Base-by-base conservation (phyloP, 2,797 vertebrate genomes). In the Salmo trutta region DNA sequence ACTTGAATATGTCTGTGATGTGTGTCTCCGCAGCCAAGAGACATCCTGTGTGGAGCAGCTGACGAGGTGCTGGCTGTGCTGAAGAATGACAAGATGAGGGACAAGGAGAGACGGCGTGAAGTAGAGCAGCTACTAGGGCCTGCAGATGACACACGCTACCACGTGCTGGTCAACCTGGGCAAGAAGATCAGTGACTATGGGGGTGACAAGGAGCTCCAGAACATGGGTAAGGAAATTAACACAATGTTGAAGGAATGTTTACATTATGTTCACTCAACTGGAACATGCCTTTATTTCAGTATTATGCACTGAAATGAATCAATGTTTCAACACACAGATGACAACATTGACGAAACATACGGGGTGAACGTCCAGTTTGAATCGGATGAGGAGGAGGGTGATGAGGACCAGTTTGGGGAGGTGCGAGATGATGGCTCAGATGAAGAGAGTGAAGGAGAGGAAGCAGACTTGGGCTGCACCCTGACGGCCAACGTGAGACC, bases 301-400 rank as follows among this genome's bases (percentile, higher is more conserved):
- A 17, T 21, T 5, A 27, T 14, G 27, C 5, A 74, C 24, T 75
- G 12, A 51, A 56, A 33, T 29, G 3, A 75, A 31, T 47, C 10
- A 52, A 12, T 79, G 7, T 7, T 2, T 87, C 41, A 73, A 16
- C 78, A 36, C 53, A 33, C 91, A 99, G 98, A 99, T 84, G 98
- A 99, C 90, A 99, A 99, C 86, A 99, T 99, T 0, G 98, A 99
- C 76, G 98, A 99, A 92, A 99, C 98, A 0, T 99, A 99, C 0
- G 98, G 98, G 8, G 98, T 99, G 69, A 99, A 99, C 29, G 98
- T 99, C 65, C 98, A 99, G 89, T 99, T 99, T 82, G 97, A 98
- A 79, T 98, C 97, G 1, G 97, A 99, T 53, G 98, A 99, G 82
- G 98, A 99, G 96, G 97, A 97, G 81, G 97, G 96, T 0, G 97